Base-by-base conservation (phyloP, 64 coral and sea anemone genomes). In the Anthopleura sola region DNA sequence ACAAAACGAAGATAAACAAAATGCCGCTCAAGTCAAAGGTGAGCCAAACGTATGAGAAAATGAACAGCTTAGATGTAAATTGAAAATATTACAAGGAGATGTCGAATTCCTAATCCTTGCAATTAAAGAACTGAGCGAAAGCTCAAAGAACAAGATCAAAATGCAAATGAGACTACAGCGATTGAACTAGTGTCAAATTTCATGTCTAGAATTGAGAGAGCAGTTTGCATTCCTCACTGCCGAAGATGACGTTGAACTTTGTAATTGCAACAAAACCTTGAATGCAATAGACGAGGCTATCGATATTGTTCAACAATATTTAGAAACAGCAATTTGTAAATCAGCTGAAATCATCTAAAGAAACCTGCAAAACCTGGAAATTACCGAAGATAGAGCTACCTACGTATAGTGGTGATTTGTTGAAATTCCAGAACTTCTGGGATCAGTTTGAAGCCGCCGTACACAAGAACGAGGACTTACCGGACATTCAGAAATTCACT, bases 351-450 rank as follows among this genome's bases (percentile, higher is more conserved):
- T 82, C 74, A 46, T 77, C 75, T 60, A 80, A 48, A 33, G 69
- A 87, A 12, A 87, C 47, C 24, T 47, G 32, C 46, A 12, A 83
- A 83, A 92, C 36, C 83, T 17, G 85, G 7, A 88, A 88, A 88
- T 17, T 93, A 51, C 86, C 80, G 1, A 58, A 75, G 23, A 38
- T 93, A 75, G 36, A 93, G 34, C 20, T 93, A 49, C 74, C 91
- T 14, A 91, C 85, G 85, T 87, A 36, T 54, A 55, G 76, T 86
- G 84, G 90, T 18, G 75, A 86, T 81, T 78, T 93, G 19, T 80
- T 93, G 53, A 80, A 93, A 85, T 93, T 85, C 26, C 86, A 83
- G 57, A 55, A 85, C n/a, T 88, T 93, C 82, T 85, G 83, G 83
- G 86, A 93, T 71, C 71, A 78, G 46, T 93, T 80, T 85, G 71